Conservation (phyloP, 2,113 vertebrate species). For the Delphinapterus leucas region DNA sequence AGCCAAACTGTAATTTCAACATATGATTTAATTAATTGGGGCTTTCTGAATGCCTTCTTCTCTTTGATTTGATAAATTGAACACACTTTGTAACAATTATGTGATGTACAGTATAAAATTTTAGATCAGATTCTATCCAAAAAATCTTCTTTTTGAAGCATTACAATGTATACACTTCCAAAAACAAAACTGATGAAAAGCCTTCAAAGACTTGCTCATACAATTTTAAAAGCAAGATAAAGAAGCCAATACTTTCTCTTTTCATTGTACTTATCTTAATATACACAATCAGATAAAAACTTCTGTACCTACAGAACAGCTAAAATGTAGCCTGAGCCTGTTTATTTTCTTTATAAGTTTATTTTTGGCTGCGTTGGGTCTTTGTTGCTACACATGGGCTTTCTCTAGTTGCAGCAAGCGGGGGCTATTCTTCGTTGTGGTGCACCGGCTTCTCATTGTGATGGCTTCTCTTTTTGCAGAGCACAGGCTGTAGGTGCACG, state of each 20-base stretch:
- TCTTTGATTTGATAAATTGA: neutral
- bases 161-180: neutral
- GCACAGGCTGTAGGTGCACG: accelerated
- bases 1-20: neutral
- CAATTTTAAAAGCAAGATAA: neutral
- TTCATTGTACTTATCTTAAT: neutral
- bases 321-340: neutral
- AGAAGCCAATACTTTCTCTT: neutral
- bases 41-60: neutral
- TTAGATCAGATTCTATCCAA: neutral
- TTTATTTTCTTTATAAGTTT: too few relatives aligned
- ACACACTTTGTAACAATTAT: neutral
- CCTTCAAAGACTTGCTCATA: neutral
- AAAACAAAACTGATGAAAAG: neutral
- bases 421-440: too few relatives aligned
- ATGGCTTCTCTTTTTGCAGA: too few relatives aligned
- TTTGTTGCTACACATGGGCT: too few relatives aligned
- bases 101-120: neutral
- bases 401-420: too few relatives aligned
- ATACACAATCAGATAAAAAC: neutral
- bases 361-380: too few relatives aligned
- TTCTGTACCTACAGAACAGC: neutral
- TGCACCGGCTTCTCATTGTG: too few relatives aligned
- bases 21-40: neutral
- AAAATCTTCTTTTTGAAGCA: constrained; percentile 18